Evolutionary conservation across 2,797 vertebrate genomes (phyloP).

Genomic region (Pseudomugil gertrudae): DNA sequence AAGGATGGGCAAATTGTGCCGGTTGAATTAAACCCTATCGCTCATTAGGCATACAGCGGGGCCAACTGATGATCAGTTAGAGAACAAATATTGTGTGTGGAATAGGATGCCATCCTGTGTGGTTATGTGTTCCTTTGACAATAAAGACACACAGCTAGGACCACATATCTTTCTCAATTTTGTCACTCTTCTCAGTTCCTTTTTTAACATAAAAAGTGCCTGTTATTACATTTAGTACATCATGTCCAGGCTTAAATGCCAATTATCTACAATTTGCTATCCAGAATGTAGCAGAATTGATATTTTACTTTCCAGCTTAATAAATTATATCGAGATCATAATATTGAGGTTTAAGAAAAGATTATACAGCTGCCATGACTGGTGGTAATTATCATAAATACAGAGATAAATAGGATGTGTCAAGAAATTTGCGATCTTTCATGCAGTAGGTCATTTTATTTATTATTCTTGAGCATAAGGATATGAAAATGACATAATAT

Average conservation of each 20-base stretch:
- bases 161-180: slow-evolving; percentile 63
- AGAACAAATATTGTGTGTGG: slow-evolving; percentile 75
- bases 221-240: slow-evolving; percentile 72
- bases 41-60: slow-evolving; percentile 74
- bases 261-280: slow-evolving; percentile 63
- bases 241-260: slow-evolving; percentile 52
- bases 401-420: slow-evolving; percentile 39
- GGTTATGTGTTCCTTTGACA: slow-evolving; percentile 70
- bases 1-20: slow-evolving; percentile 74
- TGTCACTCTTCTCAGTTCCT: slow-evolving; percentile 21
- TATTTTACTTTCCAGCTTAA: slow-evolving; percentile 79
- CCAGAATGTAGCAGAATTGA: slow-evolving; percentile 70
- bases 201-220: slow-evolving; percentile 62
- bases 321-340: slow-evolving; percentile 39
- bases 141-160: slow-evolving; percentile 57
- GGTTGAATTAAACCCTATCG: slow-evolving; percentile 78
- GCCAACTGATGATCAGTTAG: slow-evolving; percentile 69
- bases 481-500: slow-evolving; percentile 19
- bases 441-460: slow-evolving; percentile 27
- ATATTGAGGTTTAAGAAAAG: slow-evolving; percentile 64
- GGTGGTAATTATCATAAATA: slow-evolving; percentile 61
- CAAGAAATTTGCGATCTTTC: slow-evolving; percentile 41
- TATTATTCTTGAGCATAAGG: slow-evolving; percentile 33
- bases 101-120: slow-evolving; percentile 66
- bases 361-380: slow-evolving; percentile 28